Base-by-base conservation (phyloP, 2,888 invertebrate genomes). In the Sussaba pulchella region DNA sequence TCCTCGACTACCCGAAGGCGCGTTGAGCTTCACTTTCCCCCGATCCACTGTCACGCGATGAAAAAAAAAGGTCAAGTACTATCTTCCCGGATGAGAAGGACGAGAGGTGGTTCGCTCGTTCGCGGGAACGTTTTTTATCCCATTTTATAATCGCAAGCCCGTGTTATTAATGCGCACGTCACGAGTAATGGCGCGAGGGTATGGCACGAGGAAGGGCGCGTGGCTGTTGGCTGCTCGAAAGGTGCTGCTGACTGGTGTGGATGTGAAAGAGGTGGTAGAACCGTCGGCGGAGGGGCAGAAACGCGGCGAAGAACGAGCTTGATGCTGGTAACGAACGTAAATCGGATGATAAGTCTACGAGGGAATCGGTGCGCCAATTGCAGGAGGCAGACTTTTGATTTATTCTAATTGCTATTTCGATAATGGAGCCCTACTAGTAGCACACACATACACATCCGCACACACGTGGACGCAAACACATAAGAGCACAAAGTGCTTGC, bases 401-500 rank as follows among this genome's bases (percentile, higher is more conserved):
- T 91, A 91, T 90, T 89, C 91, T 91, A 91, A 92, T 91, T 91
- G 89, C 91, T 90, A 91, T 91, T 91, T 91, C 91, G 91, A 92
- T 91, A 91, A 91, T 90, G 90, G 89, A 83, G 84, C 73, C 81
- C 63, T n/a, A 67, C 75, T 78, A 47, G 82, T 82, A 72, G 83
- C 83, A 63, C 84, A 64, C 69, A 59, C 59, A 9, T 12, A 17
- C 26, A 4, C 52, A 31, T 41, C 61, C 72, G 4, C 9, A 47
- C 50, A 21, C 50, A 5, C 57, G 17, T 2, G 6, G 14, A 12
- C 10, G 43, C 24, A 26, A 17, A 26, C 47, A 54, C 24, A 50
- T n/a, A n/a, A n/a, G n/a, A n/a, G n/a, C n/a, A n/a, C 2, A n/a
- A 17, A 61, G 54, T 64, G 73, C 69, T 64, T 61, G 69, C 57